Conservation (phyloP, 2,888 invertebrate genomes). For the Agonopterix heracliana region DNA sequence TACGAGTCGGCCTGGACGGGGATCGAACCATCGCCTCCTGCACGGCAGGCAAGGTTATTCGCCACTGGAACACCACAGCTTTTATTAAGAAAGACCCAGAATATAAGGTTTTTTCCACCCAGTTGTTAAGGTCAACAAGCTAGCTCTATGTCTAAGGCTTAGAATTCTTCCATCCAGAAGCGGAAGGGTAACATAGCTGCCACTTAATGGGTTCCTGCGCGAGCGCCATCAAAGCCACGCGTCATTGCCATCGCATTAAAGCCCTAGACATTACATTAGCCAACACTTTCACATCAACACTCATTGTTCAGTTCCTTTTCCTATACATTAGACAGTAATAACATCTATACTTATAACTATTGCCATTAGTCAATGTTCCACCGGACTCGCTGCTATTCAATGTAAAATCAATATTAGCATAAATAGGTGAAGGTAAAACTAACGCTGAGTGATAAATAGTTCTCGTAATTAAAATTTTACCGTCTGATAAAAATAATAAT, state of each 20-base stretch:
- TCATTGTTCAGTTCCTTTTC: conserved; percentile 32
- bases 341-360: conserved; percentile 14
- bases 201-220: conserved; percentile 19
- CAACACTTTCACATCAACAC: conserved; percentile 32
- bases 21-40: too few relatives aligned
- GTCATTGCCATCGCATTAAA: conserved; percentile 30
- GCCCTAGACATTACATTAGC: conserved; percentile 31
- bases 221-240: conserved; percentile 35
- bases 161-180: too few relatives aligned
- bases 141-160: too few relatives aligned
- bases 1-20: too few relatives aligned
- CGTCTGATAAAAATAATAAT: conserved; percentile 1
- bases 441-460: conserved; percentile 17
- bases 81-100: too few relatives aligned
- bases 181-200: too few relatives aligned
- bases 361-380: conserved; percentile 28
- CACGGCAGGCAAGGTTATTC: too few relatives aligned
- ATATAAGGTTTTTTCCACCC: too few relatives aligned
- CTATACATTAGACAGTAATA: conserved; percentile 18
- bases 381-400: conserved; percentile 19
- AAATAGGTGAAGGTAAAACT: conserved; percentile 16
- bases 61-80: too few relatives aligned
- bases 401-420: conserved; percentile 25
- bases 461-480: conserved; percentile 10
- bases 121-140: too few relatives aligned